These are phyloP conservation scores for Gouania willdenowi DNA, from an alignment of 2,797 vertebrate genomes.

Conservation along the genomic window DNA sequence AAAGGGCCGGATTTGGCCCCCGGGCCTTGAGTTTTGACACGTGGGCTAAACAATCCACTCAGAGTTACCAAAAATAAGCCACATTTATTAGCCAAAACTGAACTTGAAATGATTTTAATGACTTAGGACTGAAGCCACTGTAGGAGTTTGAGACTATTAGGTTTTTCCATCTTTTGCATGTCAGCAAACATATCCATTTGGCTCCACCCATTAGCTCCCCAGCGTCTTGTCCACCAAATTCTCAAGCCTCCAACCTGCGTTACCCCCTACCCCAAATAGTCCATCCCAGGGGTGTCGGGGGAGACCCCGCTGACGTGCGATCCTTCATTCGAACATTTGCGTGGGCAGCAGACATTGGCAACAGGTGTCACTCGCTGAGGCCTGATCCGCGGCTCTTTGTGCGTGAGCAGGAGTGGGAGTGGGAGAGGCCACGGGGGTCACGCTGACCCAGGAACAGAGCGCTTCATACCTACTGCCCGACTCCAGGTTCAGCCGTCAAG, in stretches of 20 bases:
- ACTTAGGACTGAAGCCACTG: no score
- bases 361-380: constrained; percentile 73
- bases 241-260: constrained; percentile 21
- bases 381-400: constrained; percentile 62
- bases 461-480: constrained; percentile 44
- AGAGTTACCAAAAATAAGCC: no score
- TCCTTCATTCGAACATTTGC: constrained; percentile 74
- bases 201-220: constrained; percentile 37
- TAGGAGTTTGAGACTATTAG: no score
- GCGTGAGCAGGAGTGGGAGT: constrained; percentile 72
- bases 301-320: constrained; percentile 59
- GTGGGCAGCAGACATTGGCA: constrained; percentile 72
- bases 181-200: constrained; percentile 48
- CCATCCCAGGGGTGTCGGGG: constrained; percentile 49
- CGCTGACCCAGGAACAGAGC: constrained; percentile 46
- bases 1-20: no score
- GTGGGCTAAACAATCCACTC: no score
- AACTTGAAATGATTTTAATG: not conserved
- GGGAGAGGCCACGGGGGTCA: constrained; percentile 75
- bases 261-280: constrained; percentile 49
- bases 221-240: constrained; percentile 49
- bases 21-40: no score
- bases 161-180: constrained; percentile 31
- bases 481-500: constrained; percentile 45
- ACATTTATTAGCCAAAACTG: no score